A percentile compares a stretch with the other conserved stretches of the same genome.
Conservation (phyloP, 92 coral and sea anemone species). For the Blastomussa wellsi region DNA sequence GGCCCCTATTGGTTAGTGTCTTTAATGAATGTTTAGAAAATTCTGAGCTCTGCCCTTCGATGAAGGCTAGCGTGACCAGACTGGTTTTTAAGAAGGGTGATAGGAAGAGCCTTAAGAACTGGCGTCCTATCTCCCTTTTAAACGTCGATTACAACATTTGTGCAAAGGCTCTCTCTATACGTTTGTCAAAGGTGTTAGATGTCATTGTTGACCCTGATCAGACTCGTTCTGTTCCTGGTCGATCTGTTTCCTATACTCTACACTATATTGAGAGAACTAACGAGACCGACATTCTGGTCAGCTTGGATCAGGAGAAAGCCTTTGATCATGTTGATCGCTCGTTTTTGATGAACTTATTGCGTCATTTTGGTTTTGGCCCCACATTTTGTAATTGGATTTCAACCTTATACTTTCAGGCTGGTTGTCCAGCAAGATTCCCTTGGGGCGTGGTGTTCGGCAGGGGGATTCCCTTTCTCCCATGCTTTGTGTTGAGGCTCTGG, state of each 20-base stretch:
- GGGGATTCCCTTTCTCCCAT: conserved; percentile 48
- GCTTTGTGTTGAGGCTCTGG: conserved; percentile 1
- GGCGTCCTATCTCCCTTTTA: conserved; percentile 52
- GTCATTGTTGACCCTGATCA: conserved; percentile 39
- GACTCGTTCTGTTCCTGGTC: conserved; percentile 40
- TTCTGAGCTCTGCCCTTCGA: not conserved
- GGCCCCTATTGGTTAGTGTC: conserved; percentile 1
- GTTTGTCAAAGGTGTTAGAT: conserved; percentile 20
- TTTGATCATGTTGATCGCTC: conserved; percentile 34
- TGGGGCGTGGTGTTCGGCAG: conserved; percentile 16
- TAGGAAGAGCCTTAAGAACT: conserved; percentile 9
- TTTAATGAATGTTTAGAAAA: not conserved
- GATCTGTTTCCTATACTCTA: conserved; percentile 20
- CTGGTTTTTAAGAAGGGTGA: conserved; percentile 29
- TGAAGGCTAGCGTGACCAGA: not conserved
- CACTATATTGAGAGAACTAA: not conserved
- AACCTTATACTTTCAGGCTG: not conserved
- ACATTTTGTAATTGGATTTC: not conserved
- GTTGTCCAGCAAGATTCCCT: not conserved
- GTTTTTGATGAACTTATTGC: not conserved
- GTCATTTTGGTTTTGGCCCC: conserved; percentile 19
- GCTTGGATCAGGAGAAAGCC: conserved; percentile 47
- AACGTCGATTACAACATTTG: conserved; percentile 39
- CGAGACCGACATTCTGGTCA: conserved; percentile 8
- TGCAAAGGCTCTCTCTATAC: conserved; percentile 29